These are phyloP conservation scores for Larimichthys polyactis DNA, from an alignment of 2,113 vertebrate genomes.

Conservation along the genomic window DNA sequence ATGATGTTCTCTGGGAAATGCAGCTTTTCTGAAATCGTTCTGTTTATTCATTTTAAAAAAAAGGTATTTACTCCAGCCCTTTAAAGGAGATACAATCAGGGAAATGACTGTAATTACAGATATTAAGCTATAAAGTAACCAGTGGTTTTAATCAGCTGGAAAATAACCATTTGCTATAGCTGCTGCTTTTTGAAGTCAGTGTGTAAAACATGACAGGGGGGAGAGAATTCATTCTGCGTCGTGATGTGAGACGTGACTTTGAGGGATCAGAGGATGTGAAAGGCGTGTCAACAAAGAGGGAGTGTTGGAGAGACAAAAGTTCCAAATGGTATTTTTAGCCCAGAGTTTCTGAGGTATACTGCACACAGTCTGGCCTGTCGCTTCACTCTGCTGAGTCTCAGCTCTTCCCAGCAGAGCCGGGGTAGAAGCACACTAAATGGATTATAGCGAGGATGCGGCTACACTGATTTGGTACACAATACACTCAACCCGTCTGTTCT, in stretches of 20 bases:
- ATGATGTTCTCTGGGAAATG: neutral
- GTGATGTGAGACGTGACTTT: slow-evolving; percentile 21
- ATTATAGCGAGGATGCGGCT: slow-evolving; percentile 45
- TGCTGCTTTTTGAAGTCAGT: neutral
- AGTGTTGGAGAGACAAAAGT: slow-evolving; percentile 37
- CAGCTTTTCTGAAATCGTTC: neutral
- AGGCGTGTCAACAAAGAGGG: slow-evolving; percentile 22
- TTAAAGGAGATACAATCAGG: neutral
- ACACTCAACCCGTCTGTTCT: slow-evolving; percentile 40
- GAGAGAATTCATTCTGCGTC: neutral
- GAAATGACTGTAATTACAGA: neutral
- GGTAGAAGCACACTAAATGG: slow-evolving; percentile 44
- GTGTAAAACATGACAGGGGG: neutral
- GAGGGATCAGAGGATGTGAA: slow-evolving; percentile 22
- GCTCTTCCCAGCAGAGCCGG: slow-evolving; percentile 18
- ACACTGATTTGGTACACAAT: slow-evolving; percentile 53
- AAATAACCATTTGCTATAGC: neutral
- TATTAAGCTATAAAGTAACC: neutral
- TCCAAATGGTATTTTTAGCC: slow-evolving; percentile 46
- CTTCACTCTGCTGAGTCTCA: slow-evolving; percentile 26
- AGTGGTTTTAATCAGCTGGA: neutral
- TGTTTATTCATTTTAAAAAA: neutral
- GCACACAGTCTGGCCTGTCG: slow-evolving; percentile 2
- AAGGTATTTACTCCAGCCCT: neutral
- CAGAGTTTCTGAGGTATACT: slow-evolving; percentile 22